Evolutionary conservation across 1,140 invertebrate genomes (phyloP), one percentile per base, ranked within the genome.

Genomic region (Mercenaria mercenaria): DNA sequence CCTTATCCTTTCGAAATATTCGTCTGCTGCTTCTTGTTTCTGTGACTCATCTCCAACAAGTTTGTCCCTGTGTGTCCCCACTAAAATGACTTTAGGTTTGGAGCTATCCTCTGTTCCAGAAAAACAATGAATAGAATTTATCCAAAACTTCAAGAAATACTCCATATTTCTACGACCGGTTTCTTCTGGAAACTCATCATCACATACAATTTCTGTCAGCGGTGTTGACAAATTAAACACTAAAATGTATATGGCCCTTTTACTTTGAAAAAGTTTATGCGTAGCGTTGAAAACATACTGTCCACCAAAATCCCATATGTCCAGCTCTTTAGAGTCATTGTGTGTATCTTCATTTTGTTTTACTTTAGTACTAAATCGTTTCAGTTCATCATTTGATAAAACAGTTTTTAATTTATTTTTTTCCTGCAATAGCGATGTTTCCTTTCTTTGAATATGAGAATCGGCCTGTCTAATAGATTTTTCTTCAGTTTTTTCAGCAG

Each of bases 241-340:
- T 6, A 61, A 6, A 26, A 61, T 20, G 26, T 61, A 61, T 4
- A 61, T 61, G 8, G 56, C 56, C 6, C 56, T 20, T 10, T 61
- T 61, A n/a, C 56, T 61, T 8, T 61, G 56, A n/a, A 61, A 61
- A n/a, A 61, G 18, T 10, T 8, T 13, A 61, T 61, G 56, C n/a
- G 56, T 61, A 6, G 56, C 56, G 26, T 61, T 11, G n/a, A 61
- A 61, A 11, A 61, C 56, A 61, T n/a, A 61, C n/a, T 61, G 56
- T n/a, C 56, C 56, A 11, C 56, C 56, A 61, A 61, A 61, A 61
- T 61, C 56, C 56, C 56, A 61, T n/a, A 61, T 61, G n/a, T 61
- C 56, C 8, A 13, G n/a, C n/a, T 6, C n/a, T 4, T 6, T 61
- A 6, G 56, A 47, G 4, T 8, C 8, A 18, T 10, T 18, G 43